phyloP scores from a whole-genome alignment of 2,797 vertebrate genomes.

The Kryptopterus vitreolus region DNA sequence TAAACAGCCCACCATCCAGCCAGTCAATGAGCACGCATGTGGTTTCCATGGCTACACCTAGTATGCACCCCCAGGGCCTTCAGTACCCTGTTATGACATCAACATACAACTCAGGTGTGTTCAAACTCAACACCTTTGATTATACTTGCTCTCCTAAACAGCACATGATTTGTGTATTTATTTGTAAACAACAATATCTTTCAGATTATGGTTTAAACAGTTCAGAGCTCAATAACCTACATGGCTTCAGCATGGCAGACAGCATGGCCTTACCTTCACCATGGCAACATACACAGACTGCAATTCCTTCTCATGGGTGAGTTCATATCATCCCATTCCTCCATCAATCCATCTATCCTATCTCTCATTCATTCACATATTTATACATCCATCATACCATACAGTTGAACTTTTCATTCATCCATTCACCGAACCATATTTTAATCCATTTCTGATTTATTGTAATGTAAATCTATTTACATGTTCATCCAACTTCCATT shows the following conservation, averaged over 20 bases:
- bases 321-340: not conserved
- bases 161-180: not conserved
- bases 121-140: not conserved
- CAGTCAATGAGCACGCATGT: constrained; percentile 88
- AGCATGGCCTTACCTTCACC: constrained; percentile 81
- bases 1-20: constrained; percentile 82
- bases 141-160: not conserved
- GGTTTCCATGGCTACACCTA: constrained; percentile 90
- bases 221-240: constrained; percentile 82
- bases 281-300: constrained; percentile 87
- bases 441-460: not conserved
- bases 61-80: constrained; percentile 84
- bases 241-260: constrained; percentile 83
- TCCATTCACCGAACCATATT: not conserved
- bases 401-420: too few species aligned
- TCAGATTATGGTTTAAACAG: constrained; percentile 89
- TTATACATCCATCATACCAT: not conserved
- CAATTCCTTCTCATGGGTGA: constrained; percentile 85
- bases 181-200: constrained; percentile 24
- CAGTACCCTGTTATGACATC: constrained; percentile 85
- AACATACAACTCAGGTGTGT: constrained; percentile 85
- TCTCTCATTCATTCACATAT: not conserved
- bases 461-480: not conserved
- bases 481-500: not conserved
- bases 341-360: not conserved